These are phyloP conservation scores for Epizoanthus scotinus DNA, from an alignment of 92 coral and sea anemone species.

Conservation along the genomic window DNA sequence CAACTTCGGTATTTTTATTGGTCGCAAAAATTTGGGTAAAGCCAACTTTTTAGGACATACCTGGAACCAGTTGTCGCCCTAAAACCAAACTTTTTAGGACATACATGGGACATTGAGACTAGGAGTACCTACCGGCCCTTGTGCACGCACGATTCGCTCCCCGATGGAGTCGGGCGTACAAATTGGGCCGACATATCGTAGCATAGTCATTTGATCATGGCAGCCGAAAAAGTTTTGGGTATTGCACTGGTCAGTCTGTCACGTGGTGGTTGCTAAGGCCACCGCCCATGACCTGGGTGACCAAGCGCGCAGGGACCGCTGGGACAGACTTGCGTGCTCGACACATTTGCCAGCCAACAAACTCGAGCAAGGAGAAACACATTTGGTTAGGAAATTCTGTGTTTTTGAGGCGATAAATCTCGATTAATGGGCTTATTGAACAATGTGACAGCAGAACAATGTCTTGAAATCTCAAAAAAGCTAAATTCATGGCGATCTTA, in stretches of 20 bases:
- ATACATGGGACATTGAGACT: too few species aligned
- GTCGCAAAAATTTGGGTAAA: too few species aligned
- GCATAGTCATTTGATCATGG: too few species aligned
- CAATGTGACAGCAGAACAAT: constrained; percentile 38
- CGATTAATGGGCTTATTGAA: constrained; percentile 33
- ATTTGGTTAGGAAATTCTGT: constrained; percentile 11
- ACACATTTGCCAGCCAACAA: constrained; percentile 26
- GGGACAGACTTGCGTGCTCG: constrained; percentile 42
- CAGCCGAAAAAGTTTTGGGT: too few species aligned
- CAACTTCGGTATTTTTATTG: too few species aligned
- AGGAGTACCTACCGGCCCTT: too few species aligned
- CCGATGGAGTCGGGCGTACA: too few species aligned
- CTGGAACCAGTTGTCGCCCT: too few species aligned
- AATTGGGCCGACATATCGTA: too few species aligned
- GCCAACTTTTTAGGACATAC: too few species aligned
- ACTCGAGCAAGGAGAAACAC: constrained; percentile 3
- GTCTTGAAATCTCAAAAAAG: constrained; percentile 21
- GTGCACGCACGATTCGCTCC: too few species aligned
- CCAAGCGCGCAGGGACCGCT: constrained; percentile 24
- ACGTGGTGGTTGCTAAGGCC: constrained; percentile 45
- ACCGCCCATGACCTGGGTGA: constrained; percentile 48
- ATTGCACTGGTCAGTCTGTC: constrained; percentile 18
- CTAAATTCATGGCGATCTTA: constrained; percentile 34
- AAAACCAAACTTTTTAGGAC: too few species aligned
- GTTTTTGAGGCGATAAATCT: constrained; percentile 32